Base-by-base conservation (phyloP, 1,140 invertebrate species). In the Cherax quadricarinatus region DNA sequence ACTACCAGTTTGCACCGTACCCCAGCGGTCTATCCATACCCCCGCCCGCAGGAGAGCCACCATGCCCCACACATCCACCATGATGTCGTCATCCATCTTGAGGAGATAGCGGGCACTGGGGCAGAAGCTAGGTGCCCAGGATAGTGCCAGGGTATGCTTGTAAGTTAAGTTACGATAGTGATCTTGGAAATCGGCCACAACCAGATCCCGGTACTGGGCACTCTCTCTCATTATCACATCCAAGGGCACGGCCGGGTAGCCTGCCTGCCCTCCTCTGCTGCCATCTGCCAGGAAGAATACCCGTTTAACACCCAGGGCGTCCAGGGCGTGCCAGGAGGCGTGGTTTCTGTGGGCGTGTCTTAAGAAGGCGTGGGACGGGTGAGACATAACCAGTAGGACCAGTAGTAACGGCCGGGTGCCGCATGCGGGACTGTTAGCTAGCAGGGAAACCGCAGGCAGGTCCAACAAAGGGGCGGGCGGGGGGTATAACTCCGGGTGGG, bases 11-110 rank as follows among this genome's bases (percentile, higher is more conserved):
- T 70, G 73, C 57, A 91, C 48, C 81, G 21, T 18, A 21, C 89
- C 89, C 49, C 21, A 16, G 57, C 9, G 49, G 53, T 85, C 84
- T 14, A 79, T 18, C 57, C 7, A 51, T 21, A 79, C 51, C n/a
- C 89, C 89, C 51, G 70, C 70, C n/a, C 57, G 83, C 57, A 91
- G 73, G 4, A 91, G 53, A 6, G n/a, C 49, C 4, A n/a, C 84
- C 62, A 91, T 12, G 0, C 83, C 89, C 89, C 89, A 96, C 14
- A 98, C 94, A 95, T 98, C 97, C 30, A 98, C 95, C 73, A 98
- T 96, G 88, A 97, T 97, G 94, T 98, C 98, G 95, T 98, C 98
- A 94, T 99, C 98, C 94, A 98, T 96, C 96, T 99, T 99, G 14
- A 98, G 95, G n/a, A 98, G 96, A 94, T 82, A 93, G 16, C 16